Base-by-base conservation (phyloP, 2,888 invertebrate genomes). In the Halictus ligatus region DNA sequence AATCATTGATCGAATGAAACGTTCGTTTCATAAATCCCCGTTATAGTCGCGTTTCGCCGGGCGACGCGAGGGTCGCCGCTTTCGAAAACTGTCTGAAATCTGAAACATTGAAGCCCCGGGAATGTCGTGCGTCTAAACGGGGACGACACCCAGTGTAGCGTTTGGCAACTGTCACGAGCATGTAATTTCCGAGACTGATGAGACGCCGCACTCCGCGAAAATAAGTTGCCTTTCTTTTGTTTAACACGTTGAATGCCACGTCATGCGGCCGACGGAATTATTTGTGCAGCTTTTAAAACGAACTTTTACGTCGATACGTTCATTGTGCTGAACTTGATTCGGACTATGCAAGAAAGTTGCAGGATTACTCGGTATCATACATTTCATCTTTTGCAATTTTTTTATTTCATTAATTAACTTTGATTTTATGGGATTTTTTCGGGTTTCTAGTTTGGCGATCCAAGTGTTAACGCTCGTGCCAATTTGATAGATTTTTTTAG, bases 151-250 rank as follows among this genome's bases (percentile, higher is more conserved):
- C 25, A 71, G 43, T n/a, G 46, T 46, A 48, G 46, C 72, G 72
- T 13, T 13, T 48, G 72, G 46, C 46, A 43, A 48, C 72, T 73
- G 72, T 46, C 72, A 73, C 72, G 72, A 18, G 15, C 25, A 48
- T 46, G 46, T 73, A 46, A 73, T 73, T 73, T 73, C 48, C 12
- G n/a, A 46, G 72, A 73, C n/a, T 25, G 25, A 46, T 25, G 72
- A 73, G 25, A 43, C 71, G 12, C 21, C 46, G n/a, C 25, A 46
- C 43, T 5, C 15, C 48, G n/a, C 18, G 48, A 48, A 73, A 73
- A 73, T 46, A 25, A 40, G 18, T 4, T 8, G 21, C 10, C 69
- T 69, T 69, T 73, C 46, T 73, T 48, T 73, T 48, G 46, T 73
- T 29, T 10, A 3, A 25, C 60, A 0, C 60, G 0, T 29, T 25